Conservation (phyloP, 2,797 vertebrate genomes). For the Halcyon chelicuti region DNA sequence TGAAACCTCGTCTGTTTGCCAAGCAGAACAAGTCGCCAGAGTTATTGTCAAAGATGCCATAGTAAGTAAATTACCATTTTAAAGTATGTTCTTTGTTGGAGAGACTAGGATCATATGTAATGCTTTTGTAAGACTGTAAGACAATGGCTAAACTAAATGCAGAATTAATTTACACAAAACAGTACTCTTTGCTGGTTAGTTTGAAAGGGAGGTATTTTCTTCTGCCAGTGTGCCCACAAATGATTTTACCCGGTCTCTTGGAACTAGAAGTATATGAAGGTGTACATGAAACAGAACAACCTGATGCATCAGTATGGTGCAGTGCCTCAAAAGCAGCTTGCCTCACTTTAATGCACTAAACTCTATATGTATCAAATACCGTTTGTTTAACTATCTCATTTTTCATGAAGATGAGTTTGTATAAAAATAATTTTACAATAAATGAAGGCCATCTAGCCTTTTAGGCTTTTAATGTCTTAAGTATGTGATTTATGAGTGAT, state of each 20-base stretch:
- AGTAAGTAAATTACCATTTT: conserved; percentile 82
- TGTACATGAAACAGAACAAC: background rate
- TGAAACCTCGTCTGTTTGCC: conserved; percentile 92
- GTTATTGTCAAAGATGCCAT: conserved; percentile 92
- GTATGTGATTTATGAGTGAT: background rate
- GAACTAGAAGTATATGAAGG: background rate
- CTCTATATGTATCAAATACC: background rate
- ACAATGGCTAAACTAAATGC: background rate
- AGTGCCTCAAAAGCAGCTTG: background rate
- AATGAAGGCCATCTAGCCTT: background rate
- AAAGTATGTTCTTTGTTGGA: background rate
- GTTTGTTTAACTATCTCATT: background rate
- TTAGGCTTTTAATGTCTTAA: background rate
- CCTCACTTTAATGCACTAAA: background rate
- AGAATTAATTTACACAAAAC: background rate
- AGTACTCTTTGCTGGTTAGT: background rate
- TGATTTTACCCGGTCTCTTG: background rate
- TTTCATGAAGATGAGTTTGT: background rate
- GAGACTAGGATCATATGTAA: background rate
- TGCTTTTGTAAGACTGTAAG: background rate
- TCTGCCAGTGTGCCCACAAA: background rate
- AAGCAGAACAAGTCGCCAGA: conserved; percentile 96
- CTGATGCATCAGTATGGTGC: background rate
- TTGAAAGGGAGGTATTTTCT: background rate
- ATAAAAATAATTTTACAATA: background rate